Conservation (phyloP, 2,113 vertebrate genomes). For the Sceloporus tristichus region DNA sequence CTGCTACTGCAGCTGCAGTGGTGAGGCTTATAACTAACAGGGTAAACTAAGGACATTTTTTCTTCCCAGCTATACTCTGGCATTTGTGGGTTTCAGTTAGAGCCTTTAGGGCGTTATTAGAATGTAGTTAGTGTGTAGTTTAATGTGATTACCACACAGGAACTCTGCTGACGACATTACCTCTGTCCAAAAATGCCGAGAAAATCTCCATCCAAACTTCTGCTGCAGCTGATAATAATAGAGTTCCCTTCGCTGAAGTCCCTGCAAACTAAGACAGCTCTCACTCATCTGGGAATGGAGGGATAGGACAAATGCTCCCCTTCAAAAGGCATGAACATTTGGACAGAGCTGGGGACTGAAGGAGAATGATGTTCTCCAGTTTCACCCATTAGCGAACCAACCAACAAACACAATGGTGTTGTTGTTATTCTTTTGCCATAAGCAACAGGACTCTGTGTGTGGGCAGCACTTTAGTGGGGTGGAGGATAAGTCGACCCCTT, state of each 20-base stretch:
- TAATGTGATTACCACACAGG: slow-evolving; percentile 77
- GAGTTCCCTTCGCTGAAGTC: slow-evolving; percentile 83
- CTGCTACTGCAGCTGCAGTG: slow-evolving; percentile 18
- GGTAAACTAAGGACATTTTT: slow-evolving; percentile 69
- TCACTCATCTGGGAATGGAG: slow-evolving; percentile 91
- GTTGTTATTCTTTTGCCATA: slow-evolving; percentile 99
- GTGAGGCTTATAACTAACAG: slow-evolving; percentile 40
- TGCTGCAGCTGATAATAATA: slow-evolving; percentile 85
- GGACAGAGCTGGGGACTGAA: slow-evolving; percentile 92
- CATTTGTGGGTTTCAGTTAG: slow-evolving; percentile 19
- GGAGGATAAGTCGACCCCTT: slow-evolving; percentile 98
- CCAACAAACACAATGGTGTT: slow-evolving; percentile 99
- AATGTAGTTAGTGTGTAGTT: slow-evolving; percentile 72
- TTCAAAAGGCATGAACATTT: slow-evolving; percentile 96
- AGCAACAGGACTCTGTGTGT: slow-evolving; percentile 99
- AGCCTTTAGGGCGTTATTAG: slow-evolving; percentile 68
- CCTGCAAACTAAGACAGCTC: slow-evolving; percentile 88
- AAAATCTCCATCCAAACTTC: slow-evolving; percentile 79
- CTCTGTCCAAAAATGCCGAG: slow-evolving; percentile 76
- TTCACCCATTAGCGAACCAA: slow-evolving; percentile 99
- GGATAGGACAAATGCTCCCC: slow-evolving; percentile 90
- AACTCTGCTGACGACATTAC: slow-evolving; percentile 77
- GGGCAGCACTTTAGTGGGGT: slow-evolving; percentile 98
- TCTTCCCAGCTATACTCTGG: slow-evolving; percentile 55
- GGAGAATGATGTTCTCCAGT: slow-evolving; percentile 99